phyloP scores from a whole-genome alignment of 2,113 vertebrate genomes.

The Mirza zaza region DNA sequence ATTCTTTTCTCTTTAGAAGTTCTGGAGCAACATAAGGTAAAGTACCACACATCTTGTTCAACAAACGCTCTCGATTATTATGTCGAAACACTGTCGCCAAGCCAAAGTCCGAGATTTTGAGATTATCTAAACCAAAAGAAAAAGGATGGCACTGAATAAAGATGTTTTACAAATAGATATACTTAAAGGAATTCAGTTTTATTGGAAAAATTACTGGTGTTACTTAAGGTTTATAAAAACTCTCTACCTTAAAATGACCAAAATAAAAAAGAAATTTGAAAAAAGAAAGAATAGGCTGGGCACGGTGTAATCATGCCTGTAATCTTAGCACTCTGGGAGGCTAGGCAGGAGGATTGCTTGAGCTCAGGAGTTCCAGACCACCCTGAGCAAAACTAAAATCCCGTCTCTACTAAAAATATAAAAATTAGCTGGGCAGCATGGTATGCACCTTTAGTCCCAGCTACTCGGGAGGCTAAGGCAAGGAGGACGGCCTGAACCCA shows the following conservation, averaged over 20 bases:
- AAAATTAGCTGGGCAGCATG: no score
- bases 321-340: no score
- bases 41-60: slow-evolving; percentile 94
- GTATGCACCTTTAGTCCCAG: no score
- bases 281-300: slow-evolving; percentile 4
- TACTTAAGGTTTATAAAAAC: not conserved
- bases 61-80: slow-evolving; percentile 90
- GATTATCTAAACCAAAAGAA: slow-evolving; percentile 87
- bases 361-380: no score
- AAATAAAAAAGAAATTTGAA: not conserved
- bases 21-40: slow-evolving; percentile 97
- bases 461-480: no score
- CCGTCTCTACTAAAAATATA: no score
- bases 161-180: not conserved
- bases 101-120: slow-evolving; percentile 97
- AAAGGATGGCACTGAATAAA: not conserved
- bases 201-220: slow-evolving; percentile 3
- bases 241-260: slow-evolving; percentile 14
- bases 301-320: no score
- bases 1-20: slow-evolving; percentile 89
- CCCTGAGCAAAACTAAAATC: no score
- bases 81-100: slow-evolving; percentile 96
- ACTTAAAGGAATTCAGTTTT: not conserved
- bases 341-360: no score
- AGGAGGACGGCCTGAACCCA: no score